Percentiles rank a stretch among this genome's conserved stretches.
Conservation (phyloP, 2,888 invertebrate species). For the Cryptus viduatorius region DNA sequence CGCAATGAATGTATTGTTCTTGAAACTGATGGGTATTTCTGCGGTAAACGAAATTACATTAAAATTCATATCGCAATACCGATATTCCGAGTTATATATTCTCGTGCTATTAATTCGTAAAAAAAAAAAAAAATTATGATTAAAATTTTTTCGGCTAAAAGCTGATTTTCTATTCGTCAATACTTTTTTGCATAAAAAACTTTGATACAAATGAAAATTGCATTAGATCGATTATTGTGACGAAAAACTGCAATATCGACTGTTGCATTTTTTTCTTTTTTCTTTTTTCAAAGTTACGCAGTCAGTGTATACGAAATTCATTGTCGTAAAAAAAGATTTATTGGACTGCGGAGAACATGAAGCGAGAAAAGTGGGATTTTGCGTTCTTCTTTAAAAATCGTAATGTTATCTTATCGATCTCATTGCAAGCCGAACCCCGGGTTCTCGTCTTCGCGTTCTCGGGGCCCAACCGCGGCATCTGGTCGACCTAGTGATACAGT, state of each 20-base stretch:
- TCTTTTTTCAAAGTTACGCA: background rate
- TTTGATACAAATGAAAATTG: too few relatives aligned
- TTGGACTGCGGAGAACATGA: background rate
- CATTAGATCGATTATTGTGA: too few relatives aligned
- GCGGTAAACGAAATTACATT: background rate
- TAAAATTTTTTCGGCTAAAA: too few relatives aligned
- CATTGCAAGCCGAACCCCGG: constrained; percentile 41
- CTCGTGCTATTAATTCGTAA: too few relatives aligned
- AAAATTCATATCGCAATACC: background rate
- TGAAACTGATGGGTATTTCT: background rate
- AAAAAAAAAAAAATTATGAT: too few relatives aligned
- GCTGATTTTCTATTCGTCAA: too few relatives aligned
- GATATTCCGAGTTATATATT: too few relatives aligned
- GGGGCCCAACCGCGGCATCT: constrained; percentile 69
- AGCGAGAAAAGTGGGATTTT: background rate
- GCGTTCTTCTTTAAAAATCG: constrained; percentile 37
- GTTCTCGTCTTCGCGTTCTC: constrained; percentile 25
- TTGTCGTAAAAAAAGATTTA: background rate
- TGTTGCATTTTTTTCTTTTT: background rate
- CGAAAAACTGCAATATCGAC: background rate
- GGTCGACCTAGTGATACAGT: constrained; percentile 78
- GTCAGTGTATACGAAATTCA: background rate
- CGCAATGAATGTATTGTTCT: background rate
- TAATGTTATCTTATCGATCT: constrained; percentile 60
- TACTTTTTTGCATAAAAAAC: too few relatives aligned